Base-by-base conservation (phyloP, 2,113 vertebrate species). In the Raja brachyura region DNA sequence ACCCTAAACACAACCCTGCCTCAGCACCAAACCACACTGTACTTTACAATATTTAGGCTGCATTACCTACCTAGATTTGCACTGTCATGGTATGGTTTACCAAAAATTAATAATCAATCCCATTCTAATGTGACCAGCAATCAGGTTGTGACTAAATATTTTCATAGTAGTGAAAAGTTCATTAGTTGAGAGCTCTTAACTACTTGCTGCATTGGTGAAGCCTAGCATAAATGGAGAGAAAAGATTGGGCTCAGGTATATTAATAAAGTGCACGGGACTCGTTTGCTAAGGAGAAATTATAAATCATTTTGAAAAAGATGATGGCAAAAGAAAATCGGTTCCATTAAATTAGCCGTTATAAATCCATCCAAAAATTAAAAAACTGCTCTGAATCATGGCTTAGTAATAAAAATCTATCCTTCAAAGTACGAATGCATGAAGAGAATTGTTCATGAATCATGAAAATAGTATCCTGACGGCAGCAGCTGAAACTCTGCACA, bases 401-500 rank as follows among this genome's bases (percentile, higher is more conserved):
- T 33, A 88, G 59, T 63, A 63, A 92, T 68, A 4, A 70, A 92
- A 92, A 20, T 92, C 4, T 48, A 33, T 68, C 33, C 68, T 92
- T 63, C 39, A 48, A 92, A 18, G 22, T 48, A 54, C 11, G 18
- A 11, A 31, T 54, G 39, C 63, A 28, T 39, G 59, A 88, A 92
- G 39, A 92, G 33, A 73, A 54, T 48, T 11, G 33, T 14, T 25
- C 39, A 92, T 92, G 90, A 92, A 92, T 92, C 90, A 92, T 74
- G 70, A 54, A 92, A 73, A 4, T 73, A 39, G 33, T 22, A 74
- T 92, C 10, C 4, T 7, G 83, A 16, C n/a, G 31, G 28, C 59
- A 88, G 61, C n/a, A 31, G 59, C 54, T n/a, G 54, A 61, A 85
- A 70, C 16, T 28, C 63, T 68, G 16, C 8, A 70, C 63, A 70